phyloP scores from a whole-genome alignment of 2,797 vertebrate species.

The Amniataba percoides region DNA sequence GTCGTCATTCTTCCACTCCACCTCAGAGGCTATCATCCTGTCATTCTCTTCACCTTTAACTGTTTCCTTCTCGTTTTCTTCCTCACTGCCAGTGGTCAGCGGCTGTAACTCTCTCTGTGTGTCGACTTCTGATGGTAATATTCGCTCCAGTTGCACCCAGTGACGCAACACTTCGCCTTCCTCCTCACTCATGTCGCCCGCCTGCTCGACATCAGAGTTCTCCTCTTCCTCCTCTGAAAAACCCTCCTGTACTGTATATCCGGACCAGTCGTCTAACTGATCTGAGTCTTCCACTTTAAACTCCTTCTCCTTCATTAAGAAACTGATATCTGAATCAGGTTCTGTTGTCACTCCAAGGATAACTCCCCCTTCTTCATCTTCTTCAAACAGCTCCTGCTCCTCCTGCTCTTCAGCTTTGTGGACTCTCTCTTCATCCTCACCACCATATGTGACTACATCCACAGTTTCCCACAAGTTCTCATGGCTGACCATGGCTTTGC shows the following conservation, averaged over 20 bases:
- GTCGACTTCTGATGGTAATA: neutral
- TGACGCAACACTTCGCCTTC: conserved; percentile 4
- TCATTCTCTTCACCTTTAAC: conserved; percentile 15
- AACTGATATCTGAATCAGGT: conserved; percentile 20
- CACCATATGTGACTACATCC: neutral
- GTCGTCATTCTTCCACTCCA: conserved; percentile 30
- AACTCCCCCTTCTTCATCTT: conserved; percentile 19
- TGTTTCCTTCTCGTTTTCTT: neutral
- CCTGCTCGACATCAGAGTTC: conserved; percentile 6
- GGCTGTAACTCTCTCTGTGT: neutral
- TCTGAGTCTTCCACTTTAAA: conserved; percentile 16
- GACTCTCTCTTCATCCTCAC: conserved; percentile 8
- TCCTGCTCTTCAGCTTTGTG: conserved; percentile 1
- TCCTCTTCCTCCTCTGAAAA: conserved; percentile 14
- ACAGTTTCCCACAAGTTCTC: conserved; percentile 26
- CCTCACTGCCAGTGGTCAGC: conserved; percentile 16
- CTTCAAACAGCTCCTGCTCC: conserved; percentile 21
- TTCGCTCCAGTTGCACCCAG: conserved; percentile 5
- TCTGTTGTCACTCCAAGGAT: neutral
- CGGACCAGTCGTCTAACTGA: conserved; percentile 33
- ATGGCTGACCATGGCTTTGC: conserved; percentile 2
- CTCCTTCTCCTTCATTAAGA: conserved; percentile 1
- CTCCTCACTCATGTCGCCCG: neutral
- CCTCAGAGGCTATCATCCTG: neutral
- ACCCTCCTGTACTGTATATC: neutral